Percentiles rank a stretch among this genome's conserved stretches.
Conservation (phyloP, 2,888 invertebrate genomes). For the Orthosia cruda region DNA sequence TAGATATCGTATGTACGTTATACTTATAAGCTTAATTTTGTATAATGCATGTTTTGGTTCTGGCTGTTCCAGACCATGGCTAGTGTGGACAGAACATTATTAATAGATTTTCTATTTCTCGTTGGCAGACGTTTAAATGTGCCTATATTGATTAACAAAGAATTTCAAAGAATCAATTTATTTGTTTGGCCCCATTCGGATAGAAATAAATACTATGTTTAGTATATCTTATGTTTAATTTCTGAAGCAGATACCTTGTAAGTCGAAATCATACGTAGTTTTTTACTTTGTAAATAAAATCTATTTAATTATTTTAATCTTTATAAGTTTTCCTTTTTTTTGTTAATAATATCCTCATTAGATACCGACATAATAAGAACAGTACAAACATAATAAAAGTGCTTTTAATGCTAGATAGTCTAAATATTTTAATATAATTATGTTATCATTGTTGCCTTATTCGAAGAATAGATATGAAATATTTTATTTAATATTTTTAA, state of each 20-base stretch:
- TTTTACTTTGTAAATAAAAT: slow-evolving; percentile 27
- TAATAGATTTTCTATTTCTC: no score
- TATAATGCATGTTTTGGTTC: no score
- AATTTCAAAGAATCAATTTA: background rate
- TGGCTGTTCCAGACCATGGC: background rate
- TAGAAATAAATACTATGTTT: background rate
- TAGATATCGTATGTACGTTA: background rate
- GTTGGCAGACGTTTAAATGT: background rate
- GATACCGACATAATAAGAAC: background rate
- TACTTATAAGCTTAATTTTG: background rate
- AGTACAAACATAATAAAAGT: slow-evolving; percentile 31
- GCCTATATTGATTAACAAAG: background rate
- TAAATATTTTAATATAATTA: background rate
- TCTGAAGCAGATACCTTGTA: background rate
- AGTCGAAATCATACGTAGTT: background rate
- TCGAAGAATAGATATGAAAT: background rate
- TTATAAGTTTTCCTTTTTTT: background rate
- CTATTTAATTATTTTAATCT: background rate
- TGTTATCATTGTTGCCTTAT: background rate
- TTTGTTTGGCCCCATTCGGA: background rate
- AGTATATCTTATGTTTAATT: background rate
- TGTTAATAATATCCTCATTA: background rate
- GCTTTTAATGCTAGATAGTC: slow-evolving; percentile 3
- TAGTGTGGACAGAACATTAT: background rate
- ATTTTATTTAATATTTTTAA: background rate